Evolutionary conservation across 2,888 invertebrate genomes (phyloP).

Genomic region (Clusia tigrina): DNA sequence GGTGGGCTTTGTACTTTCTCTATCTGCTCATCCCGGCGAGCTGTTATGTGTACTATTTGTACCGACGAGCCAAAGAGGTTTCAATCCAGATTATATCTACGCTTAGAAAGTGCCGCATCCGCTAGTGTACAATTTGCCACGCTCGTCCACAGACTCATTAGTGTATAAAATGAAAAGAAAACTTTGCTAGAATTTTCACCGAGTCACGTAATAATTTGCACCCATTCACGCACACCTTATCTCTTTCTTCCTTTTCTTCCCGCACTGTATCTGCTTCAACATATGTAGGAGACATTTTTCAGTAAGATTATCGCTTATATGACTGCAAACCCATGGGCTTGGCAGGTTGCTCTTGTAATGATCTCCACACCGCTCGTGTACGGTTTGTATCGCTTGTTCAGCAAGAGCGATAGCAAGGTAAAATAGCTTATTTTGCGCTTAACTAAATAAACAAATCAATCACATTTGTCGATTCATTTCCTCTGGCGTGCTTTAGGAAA

Average conservation of each 20-base stretch:
- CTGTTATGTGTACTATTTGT: constrained; percentile 75
- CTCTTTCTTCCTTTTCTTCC: constrained; percentile 39
- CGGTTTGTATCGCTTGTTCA: constrained; percentile 74
- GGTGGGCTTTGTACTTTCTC: constrained; percentile 81
- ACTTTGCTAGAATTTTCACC: constrained; percentile 17
- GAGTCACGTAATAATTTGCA: constrained; percentile 35
- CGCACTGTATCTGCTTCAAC: constrained; percentile 25
- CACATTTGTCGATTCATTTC: not conserved
- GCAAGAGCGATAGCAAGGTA: constrained; percentile 68
- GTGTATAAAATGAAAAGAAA: not conserved
- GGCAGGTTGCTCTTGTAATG: constrained; percentile 83
- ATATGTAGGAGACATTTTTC: constrained; percentile 79
- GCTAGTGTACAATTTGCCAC: not conserved
- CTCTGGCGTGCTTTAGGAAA: constrained; percentile 62
- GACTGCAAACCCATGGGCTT: constrained; percentile 89
- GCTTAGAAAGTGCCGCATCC: not conserved
- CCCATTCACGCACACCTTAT: constrained; percentile 39
- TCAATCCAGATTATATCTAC: constrained; percentile 2
- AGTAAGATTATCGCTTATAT: constrained; percentile 79
- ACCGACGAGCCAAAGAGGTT: constrained; percentile 73
- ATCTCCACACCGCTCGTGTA: constrained; percentile 81
- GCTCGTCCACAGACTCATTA: not conserved
- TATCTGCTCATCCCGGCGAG: constrained; percentile 79
- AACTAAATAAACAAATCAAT: constrained; percentile 17
- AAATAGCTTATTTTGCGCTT: constrained; percentile 37